phyloP scores from a whole-genome alignment of 2,797 vertebrate species.

The Sebastes variabilis region DNA sequence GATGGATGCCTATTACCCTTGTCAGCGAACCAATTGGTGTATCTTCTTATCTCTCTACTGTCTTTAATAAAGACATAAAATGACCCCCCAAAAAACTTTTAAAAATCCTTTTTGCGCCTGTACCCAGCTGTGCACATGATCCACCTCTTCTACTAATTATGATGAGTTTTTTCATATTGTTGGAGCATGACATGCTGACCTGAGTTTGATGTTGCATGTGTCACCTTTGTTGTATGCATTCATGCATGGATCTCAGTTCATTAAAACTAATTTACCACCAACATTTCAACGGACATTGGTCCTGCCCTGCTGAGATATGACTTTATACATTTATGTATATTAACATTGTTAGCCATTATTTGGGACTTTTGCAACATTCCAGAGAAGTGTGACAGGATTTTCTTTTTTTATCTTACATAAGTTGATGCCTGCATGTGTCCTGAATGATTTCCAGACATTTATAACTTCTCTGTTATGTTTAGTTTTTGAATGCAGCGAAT shows the following conservation, averaged over 20 bases:
- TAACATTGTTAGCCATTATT: not conserved
- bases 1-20: no score
- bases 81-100: not conserved
- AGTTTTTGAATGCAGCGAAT: constrained; percentile 29
- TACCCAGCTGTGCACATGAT: not conserved
- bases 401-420: not conserved
- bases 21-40: no score
- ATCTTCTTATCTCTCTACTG: not conserved
- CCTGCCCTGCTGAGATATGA: not conserved
- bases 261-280: not conserved
- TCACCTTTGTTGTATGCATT: not conserved
- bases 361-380: not conserved
- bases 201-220: not conserved
- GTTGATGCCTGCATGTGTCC: not conserved
- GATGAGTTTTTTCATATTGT: not conserved
- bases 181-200: not conserved
- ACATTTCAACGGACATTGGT: not conserved
- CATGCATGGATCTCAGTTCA: not conserved
- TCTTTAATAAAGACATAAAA: not conserved
- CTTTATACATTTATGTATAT: not conserved
- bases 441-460: not conserved
- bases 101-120: not conserved
- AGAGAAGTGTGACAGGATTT: not conserved
- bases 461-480: not conserved
- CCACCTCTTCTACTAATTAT: not conserved